Evolutionary conservation across 2,888 invertebrate species (phyloP).

Genomic region (Campoplex capitator): DNA sequence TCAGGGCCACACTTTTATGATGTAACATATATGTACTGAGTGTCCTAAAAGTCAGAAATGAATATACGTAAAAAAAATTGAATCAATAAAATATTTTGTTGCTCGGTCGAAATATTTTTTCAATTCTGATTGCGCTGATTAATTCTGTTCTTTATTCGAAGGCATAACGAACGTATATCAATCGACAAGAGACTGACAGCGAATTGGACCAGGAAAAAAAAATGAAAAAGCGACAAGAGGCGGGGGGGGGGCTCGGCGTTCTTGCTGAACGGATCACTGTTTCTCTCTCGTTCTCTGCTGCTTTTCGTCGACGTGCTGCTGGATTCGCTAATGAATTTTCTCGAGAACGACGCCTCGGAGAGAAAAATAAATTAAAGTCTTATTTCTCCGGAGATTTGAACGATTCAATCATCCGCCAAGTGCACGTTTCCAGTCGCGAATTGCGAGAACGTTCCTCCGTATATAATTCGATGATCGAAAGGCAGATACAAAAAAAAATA

Average conservation of each 20-base stretch:
- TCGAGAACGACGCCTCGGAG: background rate
- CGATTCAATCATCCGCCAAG: background rate
- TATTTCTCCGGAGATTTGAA: background rate
- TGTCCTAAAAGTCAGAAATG: background rate
- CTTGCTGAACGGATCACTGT: background rate
- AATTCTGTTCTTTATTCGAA: background rate
- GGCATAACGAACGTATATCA: background rate
- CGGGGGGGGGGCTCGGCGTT: background rate
- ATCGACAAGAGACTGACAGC: background rate
- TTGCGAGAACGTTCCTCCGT: background rate
- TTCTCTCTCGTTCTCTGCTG: background rate
- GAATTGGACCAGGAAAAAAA: background rate
- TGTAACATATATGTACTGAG: background rate
- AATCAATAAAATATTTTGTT: no score
- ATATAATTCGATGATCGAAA: background rate
- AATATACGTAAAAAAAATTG: background rate
- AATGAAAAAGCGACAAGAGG: background rate
- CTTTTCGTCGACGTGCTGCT: background rate
- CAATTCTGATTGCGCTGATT: background rate
- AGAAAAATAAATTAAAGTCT: background rate
- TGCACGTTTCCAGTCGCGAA: background rate
- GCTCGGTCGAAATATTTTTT: background rate
- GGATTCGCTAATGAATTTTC: background rate
- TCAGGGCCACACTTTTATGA: background rate
- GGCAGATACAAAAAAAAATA: background rate